These are phyloP conservation scores for Falco peregrinus DNA, from an alignment of 2,797 vertebrate genomes.

Conservation along the genomic window DNA sequence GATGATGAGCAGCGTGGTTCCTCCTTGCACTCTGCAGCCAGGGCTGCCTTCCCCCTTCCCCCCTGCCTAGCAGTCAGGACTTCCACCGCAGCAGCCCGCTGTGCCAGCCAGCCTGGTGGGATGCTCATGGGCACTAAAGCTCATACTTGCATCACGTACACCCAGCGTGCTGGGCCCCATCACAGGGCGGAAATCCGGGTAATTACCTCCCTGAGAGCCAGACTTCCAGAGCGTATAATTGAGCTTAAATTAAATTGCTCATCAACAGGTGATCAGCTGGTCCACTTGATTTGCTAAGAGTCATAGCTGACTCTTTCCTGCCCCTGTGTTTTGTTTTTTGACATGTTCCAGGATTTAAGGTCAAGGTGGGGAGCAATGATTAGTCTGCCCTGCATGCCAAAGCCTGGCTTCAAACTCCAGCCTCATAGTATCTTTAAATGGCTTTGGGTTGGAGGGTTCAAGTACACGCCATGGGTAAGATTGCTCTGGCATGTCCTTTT, in stretches of 20 bases:
- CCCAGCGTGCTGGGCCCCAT: not conserved
- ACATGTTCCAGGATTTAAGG: not conserved
- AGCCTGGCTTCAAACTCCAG: not conserved
- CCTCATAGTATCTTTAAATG: not conserved
- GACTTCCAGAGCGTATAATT: not conserved
- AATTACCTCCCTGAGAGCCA: constrained; percentile 13
- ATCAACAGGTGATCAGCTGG: not conserved
- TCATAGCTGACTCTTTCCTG: not conserved
- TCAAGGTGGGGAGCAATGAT: not conserved
- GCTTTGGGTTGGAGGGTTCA: not conserved
- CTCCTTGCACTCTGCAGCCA: not conserved
- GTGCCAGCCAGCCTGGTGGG: not conserved
- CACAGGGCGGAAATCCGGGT: not conserved
- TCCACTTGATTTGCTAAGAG: not conserved
- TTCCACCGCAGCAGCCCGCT: not conserved
- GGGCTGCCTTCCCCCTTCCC: not conserved
- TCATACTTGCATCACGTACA: fast-evolving
- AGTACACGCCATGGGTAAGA: not conserved
- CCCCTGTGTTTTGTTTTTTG: not conserved
- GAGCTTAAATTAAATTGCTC: constrained; percentile 29
- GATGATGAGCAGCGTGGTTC: not conserved
- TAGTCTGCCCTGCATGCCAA: not conserved
- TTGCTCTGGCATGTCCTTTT: not conserved
- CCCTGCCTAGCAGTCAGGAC: not conserved
- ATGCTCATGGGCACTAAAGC: not conserved